phyloP scores from a whole-genome alignment of 2,888 invertebrate genomes.

The Drosophila birchii region DNA sequence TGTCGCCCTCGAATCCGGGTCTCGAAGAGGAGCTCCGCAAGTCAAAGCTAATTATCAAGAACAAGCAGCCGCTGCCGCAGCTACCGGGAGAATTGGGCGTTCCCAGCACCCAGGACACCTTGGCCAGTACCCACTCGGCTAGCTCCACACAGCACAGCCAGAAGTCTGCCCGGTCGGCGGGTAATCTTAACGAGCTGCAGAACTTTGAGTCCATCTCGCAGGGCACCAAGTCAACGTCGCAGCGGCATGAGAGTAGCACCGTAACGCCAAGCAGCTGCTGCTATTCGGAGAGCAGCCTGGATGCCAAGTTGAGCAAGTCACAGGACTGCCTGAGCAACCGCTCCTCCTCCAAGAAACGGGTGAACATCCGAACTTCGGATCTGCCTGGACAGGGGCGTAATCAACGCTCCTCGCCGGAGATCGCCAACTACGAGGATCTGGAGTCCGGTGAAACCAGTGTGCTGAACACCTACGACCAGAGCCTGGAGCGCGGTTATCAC shows the following conservation, averaged over 20 bases:
- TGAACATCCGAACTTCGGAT: conserved; percentile 88
- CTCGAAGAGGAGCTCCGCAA: conserved; percentile 83
- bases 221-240: conserved; percentile 77
- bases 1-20: conserved; percentile 83
- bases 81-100: conserved; percentile 73
- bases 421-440: conserved; percentile 83
- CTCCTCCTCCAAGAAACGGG: conserved; percentile 87
- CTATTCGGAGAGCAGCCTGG: conserved; percentile 84
- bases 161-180: conserved; percentile 78
- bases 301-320: conserved; percentile 83
- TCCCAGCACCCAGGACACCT: conserved; percentile 56
- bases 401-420: conserved; percentile 83
- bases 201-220: conserved; percentile 83
- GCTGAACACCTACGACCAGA: conserved; percentile 83
- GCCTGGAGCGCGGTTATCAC: conserved; percentile 86
- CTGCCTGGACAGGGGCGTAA: conserved; percentile 77
- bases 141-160: conserved; percentile 71
- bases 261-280: conserved; percentile 84
- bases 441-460: conserved; percentile 84
- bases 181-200: conserved; percentile 85
- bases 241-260: conserved; percentile 83
- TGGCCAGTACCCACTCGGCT: conserved; percentile 63
- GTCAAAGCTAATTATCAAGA: conserved; percentile 84
- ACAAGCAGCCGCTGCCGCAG: conserved; percentile 85
- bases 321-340: conserved; percentile 85